Conservation (phyloP, 2,888 invertebrate species). For the Protonemura montana region DNA sequence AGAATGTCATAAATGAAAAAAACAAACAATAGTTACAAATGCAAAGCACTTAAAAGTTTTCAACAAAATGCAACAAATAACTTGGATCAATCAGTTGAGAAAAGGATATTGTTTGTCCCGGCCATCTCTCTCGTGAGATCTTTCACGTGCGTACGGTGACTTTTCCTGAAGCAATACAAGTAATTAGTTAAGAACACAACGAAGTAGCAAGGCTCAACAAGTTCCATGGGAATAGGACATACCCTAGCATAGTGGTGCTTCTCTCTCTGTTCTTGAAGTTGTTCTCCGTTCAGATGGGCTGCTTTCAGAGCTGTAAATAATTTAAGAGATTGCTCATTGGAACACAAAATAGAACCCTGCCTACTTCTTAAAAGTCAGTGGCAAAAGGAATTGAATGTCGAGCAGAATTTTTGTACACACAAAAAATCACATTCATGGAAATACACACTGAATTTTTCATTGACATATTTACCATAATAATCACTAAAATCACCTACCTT, state of each 20-base stretch:
- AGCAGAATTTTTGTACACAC: too few relatives aligned
- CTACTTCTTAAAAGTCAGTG: too few relatives aligned
- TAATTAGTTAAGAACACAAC: conserved; percentile 1
- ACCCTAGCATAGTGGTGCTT: conserved; percentile 66
- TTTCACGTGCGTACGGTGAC: conserved; percentile 74
- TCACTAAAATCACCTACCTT: conserved; percentile 62
- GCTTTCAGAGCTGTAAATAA: conserved; percentile 63
- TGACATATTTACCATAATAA: conserved; percentile 40
- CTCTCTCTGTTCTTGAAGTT: conserved; percentile 63
- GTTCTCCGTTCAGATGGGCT: conserved; percentile 74
- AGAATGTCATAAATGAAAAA: too few relatives aligned
- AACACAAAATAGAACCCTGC: too few relatives aligned
- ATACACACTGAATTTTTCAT: too few relatives aligned
- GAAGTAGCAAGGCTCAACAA: background rate
- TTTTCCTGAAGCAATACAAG: conserved; percentile 72
- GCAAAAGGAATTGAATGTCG: too few relatives aligned
- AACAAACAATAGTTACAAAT: too few relatives aligned
- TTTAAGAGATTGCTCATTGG: too few relatives aligned
- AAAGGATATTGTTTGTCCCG: conserved; percentile 89
- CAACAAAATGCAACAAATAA: too few relatives aligned
- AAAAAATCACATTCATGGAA: too few relatives aligned
- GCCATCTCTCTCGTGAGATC: conserved; percentile 78
- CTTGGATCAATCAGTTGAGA: background rate
- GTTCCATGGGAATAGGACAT: conserved; percentile 43
- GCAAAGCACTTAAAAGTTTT: too few relatives aligned